Evolutionary conservation across 2,888 invertebrate species (phyloP).

Genomic region (Ditylenchus weischeri): DNA sequence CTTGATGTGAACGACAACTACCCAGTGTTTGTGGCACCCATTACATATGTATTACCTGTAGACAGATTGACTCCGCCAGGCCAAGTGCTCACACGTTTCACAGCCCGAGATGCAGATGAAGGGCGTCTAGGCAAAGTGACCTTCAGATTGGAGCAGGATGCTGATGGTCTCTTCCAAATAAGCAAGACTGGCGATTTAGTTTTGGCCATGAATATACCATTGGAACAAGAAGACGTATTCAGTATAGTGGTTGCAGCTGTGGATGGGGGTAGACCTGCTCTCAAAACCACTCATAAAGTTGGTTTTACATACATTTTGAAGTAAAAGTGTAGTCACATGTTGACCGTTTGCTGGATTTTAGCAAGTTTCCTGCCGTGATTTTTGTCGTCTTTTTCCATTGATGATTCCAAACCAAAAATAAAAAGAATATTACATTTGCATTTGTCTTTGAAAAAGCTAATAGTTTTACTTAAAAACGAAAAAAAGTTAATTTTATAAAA

Average conservation of each 20-base stretch:
- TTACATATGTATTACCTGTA: slow-evolving; percentile 36
- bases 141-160: slow-evolving; percentile 38
- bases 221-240: slow-evolving; percentile 25
- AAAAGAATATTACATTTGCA: no score
- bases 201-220: slow-evolving; percentile 12
- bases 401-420: no score
- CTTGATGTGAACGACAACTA: slow-evolving; percentile 55
- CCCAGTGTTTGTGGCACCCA: slow-evolving; percentile 40
- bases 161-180: slow-evolving; percentile 36
- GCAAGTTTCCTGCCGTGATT: no score
- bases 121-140: slow-evolving; percentile 31
- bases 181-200: slow-evolving; percentile 22
- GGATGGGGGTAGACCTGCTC: slow-evolving; percentile 47
- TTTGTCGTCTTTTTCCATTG: no score
- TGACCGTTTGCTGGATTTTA: no score
- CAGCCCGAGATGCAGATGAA: slow-evolving; percentile 43
- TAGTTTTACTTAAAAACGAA: no score
- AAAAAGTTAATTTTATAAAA: no score
- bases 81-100: slow-evolving; percentile 24
- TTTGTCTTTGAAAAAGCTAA: no score
- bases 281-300: slow-evolving; percentile 36
- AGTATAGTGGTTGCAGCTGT: slow-evolving; percentile 37
- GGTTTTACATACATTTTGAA: neutral
- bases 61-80: slow-evolving; percentile 22
- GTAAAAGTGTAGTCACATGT: neutral